Evolutionary conservation across 1,140 invertebrate genomes (phyloP).

Genomic region (Euura lappo): DNA sequence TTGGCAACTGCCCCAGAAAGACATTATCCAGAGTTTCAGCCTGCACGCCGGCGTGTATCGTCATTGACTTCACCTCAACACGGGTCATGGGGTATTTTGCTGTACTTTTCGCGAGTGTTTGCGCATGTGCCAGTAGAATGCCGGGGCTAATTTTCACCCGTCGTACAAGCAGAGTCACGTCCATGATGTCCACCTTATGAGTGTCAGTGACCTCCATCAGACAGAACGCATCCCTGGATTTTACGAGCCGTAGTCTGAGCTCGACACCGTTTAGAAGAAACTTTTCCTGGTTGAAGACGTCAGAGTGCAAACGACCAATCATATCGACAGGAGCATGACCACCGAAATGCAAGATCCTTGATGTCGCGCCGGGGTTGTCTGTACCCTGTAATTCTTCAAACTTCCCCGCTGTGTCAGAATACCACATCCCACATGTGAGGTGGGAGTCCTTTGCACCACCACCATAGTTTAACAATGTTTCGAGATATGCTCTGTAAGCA

Average conservation of each 20-base stretch:
- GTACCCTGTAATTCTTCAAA: too few species aligned
- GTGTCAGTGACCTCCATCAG: conserved; percentile 32
- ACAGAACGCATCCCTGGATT: conserved; percentile 42
- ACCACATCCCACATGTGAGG: conserved; percentile 12
- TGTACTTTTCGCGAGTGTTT: conserved; percentile 42
- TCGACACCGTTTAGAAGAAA: conserved; percentile 37
- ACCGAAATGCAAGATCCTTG: too few species aligned
- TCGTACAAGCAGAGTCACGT: conserved; percentile 44
- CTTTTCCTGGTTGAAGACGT: neutral
- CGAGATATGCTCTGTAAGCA: conserved; percentile 9
- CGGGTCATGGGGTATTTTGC: conserved; percentile 53
- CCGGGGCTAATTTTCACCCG: conserved; percentile 43
- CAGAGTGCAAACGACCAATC: neutral
- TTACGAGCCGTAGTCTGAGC: conserved; percentile 41
- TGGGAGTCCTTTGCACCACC: conserved; percentile 14
- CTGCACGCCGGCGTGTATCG: conserved; percentile 40
- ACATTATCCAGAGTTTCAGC: conserved; percentile 47
- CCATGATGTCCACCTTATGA: conserved; percentile 31
- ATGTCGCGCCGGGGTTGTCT: too few species aligned
- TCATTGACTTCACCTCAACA: conserved; percentile 48
- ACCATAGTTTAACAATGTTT: conserved; percentile 23
- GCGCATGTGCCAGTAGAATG: conserved; percentile 45
- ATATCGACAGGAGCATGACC: neutral
- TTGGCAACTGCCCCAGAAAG: conserved; percentile 47
- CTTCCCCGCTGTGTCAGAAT: neutral